Conservation (phyloP, 1,140 invertebrate species). For the Caerostris extrusa region DNA sequence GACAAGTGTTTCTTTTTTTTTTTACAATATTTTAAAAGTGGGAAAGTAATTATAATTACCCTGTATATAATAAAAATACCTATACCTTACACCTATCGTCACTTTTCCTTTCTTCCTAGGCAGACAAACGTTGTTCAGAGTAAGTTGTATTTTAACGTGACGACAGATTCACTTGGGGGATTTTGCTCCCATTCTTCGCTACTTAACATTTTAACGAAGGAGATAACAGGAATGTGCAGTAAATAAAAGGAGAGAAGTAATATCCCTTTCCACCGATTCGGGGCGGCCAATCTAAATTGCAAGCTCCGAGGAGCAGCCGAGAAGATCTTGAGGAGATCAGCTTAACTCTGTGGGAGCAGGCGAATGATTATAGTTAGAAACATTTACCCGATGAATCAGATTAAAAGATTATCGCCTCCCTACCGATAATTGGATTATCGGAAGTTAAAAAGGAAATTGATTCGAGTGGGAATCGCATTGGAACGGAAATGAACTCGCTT, state of each 20-base stretch:
- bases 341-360: slow-evolving; percentile 13
- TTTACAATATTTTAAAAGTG: too few species aligned
- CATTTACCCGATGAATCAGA: slow-evolving; percentile 58
- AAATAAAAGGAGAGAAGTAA: background rate
- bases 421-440: slow-evolving; percentile 60
- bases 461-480: slow-evolving; percentile 41
- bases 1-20: too few species aligned
- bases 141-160: background rate
- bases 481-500: slow-evolving; percentile 59
- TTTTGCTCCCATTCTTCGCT: background rate
- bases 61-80: too few species aligned
- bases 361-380: slow-evolving; percentile 68
- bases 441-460: slow-evolving; percentile 68
- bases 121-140: background rate
- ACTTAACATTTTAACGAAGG: background rate
- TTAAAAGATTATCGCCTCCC: slow-evolving; percentile 58
- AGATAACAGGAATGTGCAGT: background rate
- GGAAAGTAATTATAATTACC: too few species aligned
- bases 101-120: too few species aligned
- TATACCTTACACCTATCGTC: too few species aligned
- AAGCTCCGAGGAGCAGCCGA: background rate
- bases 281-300: slow-evolving; percentile 64
- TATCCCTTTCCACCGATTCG: slow-evolving; percentile 26
- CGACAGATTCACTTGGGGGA: background rate
- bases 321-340: slow-evolving; percentile 47